Evolutionary conservation across 1,140 invertebrate species (phyloP).

Genomic region (Diachasmimorpha longicaudata): DNA sequence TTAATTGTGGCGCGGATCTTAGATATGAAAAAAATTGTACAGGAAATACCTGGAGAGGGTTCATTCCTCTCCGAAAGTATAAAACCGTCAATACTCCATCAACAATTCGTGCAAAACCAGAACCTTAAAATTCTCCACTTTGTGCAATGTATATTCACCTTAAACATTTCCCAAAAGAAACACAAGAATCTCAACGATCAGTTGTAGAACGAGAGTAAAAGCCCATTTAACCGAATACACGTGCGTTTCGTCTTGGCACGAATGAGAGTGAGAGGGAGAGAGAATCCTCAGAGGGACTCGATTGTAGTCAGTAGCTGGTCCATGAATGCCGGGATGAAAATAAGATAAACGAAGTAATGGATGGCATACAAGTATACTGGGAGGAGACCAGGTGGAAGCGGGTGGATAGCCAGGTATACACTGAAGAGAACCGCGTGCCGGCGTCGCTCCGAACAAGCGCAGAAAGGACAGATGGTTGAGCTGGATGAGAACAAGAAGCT

Average conservation of each 20-base stretch:
- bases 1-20: no score
- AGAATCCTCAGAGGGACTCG: neutral
- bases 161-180: neutral
- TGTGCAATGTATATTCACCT: neutral
- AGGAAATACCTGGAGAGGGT: no score
- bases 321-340: slow-evolving; percentile 20
- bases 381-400: slow-evolving; percentile 8
- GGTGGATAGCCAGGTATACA: neutral
- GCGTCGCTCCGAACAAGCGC: neutral
- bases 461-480: slow-evolving; percentile 19
- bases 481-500: slow-evolving; percentile 1
- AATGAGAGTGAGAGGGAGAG: neutral
- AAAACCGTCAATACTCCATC: neutral
- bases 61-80: neutral
- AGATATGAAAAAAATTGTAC: no score
- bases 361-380: slow-evolving; percentile 5
- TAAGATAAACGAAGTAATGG: slow-evolving; percentile 29
- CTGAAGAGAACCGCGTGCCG: slow-evolving; percentile 18
- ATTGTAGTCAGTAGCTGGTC: slow-evolving; percentile 24
- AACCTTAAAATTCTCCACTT: neutral
- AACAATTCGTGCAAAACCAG: neutral
- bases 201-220: slow-evolving; percentile 6
- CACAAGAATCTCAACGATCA: neutral
- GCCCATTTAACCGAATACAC: slow-evolving; percentile 2
- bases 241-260: slow-evolving; percentile 6